Conservation (phyloP, 1,140 invertebrate genomes). For the Bicyclus anynana region DNA sequence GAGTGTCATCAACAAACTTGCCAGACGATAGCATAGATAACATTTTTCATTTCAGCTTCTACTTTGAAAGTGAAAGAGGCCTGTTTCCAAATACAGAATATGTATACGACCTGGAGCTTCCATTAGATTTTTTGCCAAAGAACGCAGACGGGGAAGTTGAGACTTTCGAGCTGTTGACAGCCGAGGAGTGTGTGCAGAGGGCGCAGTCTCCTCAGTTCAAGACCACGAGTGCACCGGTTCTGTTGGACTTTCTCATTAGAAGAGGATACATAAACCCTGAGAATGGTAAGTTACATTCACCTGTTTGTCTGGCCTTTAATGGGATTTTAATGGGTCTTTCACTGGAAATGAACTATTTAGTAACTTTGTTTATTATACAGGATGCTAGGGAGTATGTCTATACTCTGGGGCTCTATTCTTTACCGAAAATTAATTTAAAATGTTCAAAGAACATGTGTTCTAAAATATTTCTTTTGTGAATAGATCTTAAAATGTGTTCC, state of each 20-base stretch:
- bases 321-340: too few species aligned
- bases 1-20: too few species aligned
- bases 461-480: too few species aligned
- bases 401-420: too few species aligned
- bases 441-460: too few species aligned
- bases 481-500: too few species aligned
- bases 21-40: background rate
- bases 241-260: constrained; percentile 93
- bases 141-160: constrained; percentile 97
- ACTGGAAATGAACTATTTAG: too few species aligned
- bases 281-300: constrained; percentile 84
- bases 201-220: constrained; percentile 92
- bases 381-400: too few species aligned
- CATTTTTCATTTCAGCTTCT: constrained; percentile 81
- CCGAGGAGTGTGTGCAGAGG: constrained; percentile 87
- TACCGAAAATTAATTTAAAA: too few species aligned
- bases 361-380: too few species aligned
- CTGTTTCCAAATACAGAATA: constrained; percentile 96
- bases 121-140: constrained; percentile 90
- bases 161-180: constrained; percentile 90
- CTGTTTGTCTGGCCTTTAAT: too few species aligned
- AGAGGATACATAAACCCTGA: constrained; percentile 93
- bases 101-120: constrained; percentile 95
- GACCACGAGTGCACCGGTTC: constrained; percentile 93
- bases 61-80: constrained; percentile 94